Evolutionary conservation across 2,113 vertebrate genomes (phyloP), one percentile per base, ranked within the genome.

Genomic region (Mionectes macconnelli): DNA sequence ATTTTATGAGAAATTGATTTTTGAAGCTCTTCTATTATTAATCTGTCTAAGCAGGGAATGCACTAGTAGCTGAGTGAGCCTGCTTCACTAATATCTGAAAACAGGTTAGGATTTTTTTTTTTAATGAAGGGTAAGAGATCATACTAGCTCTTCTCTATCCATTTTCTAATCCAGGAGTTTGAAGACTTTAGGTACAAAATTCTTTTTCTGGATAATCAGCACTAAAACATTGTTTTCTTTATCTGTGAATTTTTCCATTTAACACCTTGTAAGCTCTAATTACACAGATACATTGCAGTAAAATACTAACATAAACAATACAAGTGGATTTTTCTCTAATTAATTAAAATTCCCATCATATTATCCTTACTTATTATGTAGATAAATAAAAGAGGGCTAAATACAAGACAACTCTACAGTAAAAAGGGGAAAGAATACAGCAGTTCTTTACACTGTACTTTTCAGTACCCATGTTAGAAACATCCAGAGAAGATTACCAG

Each of bases 1-100:
- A 86, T 92, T 96, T 94, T 95, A 96, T 96, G 91, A 96, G 91
- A 94, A 96, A 97, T 96, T 94, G 97, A 96, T 97, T 96, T 97
- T 87, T 90, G 87, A 94, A 94, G 10, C 60, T 70, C 57, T 90
- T 96, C 79, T 87, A 90, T 94, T 96, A 94, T 92, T 97, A 94
- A 94, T 96, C 91, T 94, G 37, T 68, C 52, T 90, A 87, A 94
- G 64, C 23, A 94, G 30, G 15, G 57, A 84, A 91, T 73, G 37
- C 17, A 85, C 45, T 28, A 40, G 35, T 12, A 86, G 31, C 23
- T 76, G 64, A 91, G 35, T 12, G 35, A 90, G 79, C 27, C 33
- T 57, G 21, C 9, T 74, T 85, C 5, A 5, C 50, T 44, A 52
- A 88, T 10, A 77, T 31, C 37, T 55, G 55, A 68, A 88, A 84